Evolutionary conservation across 2,113 vertebrate species (phyloP), one percentile per base, ranked within the genome.

Genomic region (Nothocercus nigrocapillus): DNA sequence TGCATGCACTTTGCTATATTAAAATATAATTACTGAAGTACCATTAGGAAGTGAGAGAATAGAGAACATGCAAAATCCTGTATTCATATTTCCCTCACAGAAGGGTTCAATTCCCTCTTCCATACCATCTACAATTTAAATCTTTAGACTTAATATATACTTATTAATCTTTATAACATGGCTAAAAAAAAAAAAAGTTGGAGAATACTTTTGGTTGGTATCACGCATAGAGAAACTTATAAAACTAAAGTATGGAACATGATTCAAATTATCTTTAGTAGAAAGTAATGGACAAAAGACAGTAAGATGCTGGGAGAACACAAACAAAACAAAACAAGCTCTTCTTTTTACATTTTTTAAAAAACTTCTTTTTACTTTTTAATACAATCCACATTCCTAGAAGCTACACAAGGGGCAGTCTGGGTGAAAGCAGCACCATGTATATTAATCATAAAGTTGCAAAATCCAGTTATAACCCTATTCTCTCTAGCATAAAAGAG

Each of bases 11-110:
- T 69, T 78, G 25, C 64, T 79, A 83, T 3, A 4, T 85, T 85
- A 89, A 64, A 58, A 59, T 62, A 72, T 49, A 49, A 90, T 77
- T 51, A 93, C 81, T 66, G 85, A 63, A 56, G 74, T 44, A 8
- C 45, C 44, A 85, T 76, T 74, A 88, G 73, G 44, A 32, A 67
- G 80, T 72, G 5, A 38, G 25, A 89, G 18, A 81, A 49, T 9
- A 38, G 21, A 89, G 20, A 81, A 49, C 9, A 90, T 7, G 69
- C 10, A 42, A 82, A 82, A 82, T 36, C 38, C 25, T 76, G 38
- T 32, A 32, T 32, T 25, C 30, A 53, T 4, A 91, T 30, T 5
- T 1, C 16, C 24, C 30, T 14, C 24, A 53, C 5, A 36, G 18
- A 51, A 86, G 5, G 14, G 25, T 34, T 17, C 85, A 78, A 86